Base-by-base conservation (phyloP, 2,113 vertebrate genomes). In the crab-eating macaque (Macaca fascicularis) region DNA sequence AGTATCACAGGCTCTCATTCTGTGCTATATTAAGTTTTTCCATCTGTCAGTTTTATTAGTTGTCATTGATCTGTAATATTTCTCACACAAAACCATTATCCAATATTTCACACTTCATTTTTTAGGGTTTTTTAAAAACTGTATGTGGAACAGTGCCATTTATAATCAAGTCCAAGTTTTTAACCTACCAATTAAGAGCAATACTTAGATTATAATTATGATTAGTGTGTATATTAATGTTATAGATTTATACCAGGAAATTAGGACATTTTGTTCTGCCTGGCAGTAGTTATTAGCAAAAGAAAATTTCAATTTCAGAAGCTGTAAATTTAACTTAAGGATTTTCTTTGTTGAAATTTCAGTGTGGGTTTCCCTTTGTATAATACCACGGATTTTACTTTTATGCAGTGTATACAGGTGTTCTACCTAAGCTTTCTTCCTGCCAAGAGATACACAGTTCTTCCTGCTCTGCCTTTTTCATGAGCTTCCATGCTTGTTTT, bases 21-120 rank as follows among this genome's bases (percentile, higher is more conserved):
- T 92, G 90, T 93, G 92, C 97, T 97, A 88, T 96, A 87, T 89
- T 97, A 95, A 96, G 96, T 90, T 95, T 97, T 90, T 93, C 98
- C 96, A 96, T 98, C 97, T 98, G 97, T 97, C 96, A 96, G 93
- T 91, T 97, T 97, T 97, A 97, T 97, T 98, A 97, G 92, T 96
- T 98, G 97, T 98, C 97, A 97, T 97, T 97, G 94, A 97, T 97
- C 97, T 97, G 96, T 90, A 98, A 90, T 96, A 95, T 97, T 98
- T 97, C 84, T 97, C 96, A 82, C 87, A 95, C 69, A 93, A 94
- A 94, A 96, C 94, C 94, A 97, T 98, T 98, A 97, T 95, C 95
- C 95, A 97, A n/a, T 97, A 96, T 96, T 97, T 98, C 97, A 96
- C 97, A 92, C 94, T 96, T 93, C 69, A 67, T 52, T 96, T 97